Evolutionary conservation across 1,140 invertebrate species (phyloP), one percentile per base, ranked within the genome.

Genomic region (Polypedilum vanderplanki): DNA sequence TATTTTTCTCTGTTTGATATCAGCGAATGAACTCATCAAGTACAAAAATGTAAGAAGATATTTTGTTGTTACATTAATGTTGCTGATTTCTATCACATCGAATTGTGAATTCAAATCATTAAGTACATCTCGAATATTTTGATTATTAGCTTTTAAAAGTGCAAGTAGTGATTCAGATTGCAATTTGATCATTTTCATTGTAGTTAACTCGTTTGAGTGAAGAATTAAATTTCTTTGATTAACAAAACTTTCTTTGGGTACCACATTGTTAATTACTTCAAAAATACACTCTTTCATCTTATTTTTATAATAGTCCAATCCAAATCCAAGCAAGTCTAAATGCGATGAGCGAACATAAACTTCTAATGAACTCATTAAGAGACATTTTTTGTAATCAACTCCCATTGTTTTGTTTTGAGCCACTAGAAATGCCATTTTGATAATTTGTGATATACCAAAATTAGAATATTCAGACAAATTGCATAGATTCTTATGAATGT

Each of bases 401-500:
- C 81, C 81, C 41, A 82, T 80, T 12, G 79, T 74, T 17, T 78
- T 78, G 70, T 83, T 81, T 20, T 80, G 78, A 3, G 78, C 77
- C 1, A 78, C 77, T 3, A 83, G 76, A 65, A 82, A 81, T 0
- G 80, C 80, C 57, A 78, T 79, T 40, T 83, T 81, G 0, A 77
- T 80, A 1, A 83, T 76, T 75, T 83, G 81, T 3, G 81, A 81
- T 4, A 83, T 78, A 73, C 76, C 78, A 73, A 80, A 82, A 7
- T 75, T 77, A 74, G 81, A 80, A 10, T 85, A 80, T 15, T 82
- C 78, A 0, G 80, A 84, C 24, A 87, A 78, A 12, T 77, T 73
- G 1, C 40, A n/a, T 12, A 83, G 76, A 33, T 78, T 78, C 4
- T 81, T 76, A 78, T 90, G 87, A 17, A 90, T 83, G n/a, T 82